These are phyloP conservation scores for Balanococcus diminutus DNA, from an alignment of 2,888 invertebrate genomes.

Conservation along the genomic window DNA sequence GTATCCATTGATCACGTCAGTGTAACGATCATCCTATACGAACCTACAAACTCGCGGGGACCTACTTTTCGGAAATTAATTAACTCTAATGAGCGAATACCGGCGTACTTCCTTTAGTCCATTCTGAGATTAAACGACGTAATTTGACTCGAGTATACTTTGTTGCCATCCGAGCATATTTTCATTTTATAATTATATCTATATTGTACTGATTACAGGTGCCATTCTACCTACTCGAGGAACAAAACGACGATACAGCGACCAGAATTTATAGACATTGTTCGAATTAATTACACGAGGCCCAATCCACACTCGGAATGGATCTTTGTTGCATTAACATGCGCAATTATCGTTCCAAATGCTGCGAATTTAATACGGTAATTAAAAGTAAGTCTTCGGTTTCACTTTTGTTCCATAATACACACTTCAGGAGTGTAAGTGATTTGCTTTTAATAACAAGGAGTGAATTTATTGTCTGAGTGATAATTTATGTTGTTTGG, in stretches of 20 bases:
- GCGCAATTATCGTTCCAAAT: neutral
- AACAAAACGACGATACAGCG: neutral
- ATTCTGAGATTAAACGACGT: neutral
- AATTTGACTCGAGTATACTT: neutral
- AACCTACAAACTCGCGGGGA: neutral
- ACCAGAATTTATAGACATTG: neutral
- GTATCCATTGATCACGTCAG: neutral
- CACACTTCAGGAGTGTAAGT: neutral
- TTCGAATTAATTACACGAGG: neutral
- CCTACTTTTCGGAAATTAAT: conserved; percentile 26
- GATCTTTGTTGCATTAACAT: neutral
- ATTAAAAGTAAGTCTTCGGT: neutral
- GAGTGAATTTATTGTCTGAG: neutral
- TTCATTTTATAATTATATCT: neutral
- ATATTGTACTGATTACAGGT: neutral
- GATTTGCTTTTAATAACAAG: neutral
- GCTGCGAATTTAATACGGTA: neutral
- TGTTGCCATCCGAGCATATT: neutral
- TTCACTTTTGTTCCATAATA: neutral
- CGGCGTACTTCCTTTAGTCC: neutral
- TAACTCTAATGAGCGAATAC: conserved; percentile 3
- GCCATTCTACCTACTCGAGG: neutral
- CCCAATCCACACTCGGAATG: neutral
- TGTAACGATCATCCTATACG: neutral
- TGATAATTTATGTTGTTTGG: neutral